phyloP scores from a whole-genome alignment of 1,140 invertebrate species.

The Drosophila takahashii region DNA sequence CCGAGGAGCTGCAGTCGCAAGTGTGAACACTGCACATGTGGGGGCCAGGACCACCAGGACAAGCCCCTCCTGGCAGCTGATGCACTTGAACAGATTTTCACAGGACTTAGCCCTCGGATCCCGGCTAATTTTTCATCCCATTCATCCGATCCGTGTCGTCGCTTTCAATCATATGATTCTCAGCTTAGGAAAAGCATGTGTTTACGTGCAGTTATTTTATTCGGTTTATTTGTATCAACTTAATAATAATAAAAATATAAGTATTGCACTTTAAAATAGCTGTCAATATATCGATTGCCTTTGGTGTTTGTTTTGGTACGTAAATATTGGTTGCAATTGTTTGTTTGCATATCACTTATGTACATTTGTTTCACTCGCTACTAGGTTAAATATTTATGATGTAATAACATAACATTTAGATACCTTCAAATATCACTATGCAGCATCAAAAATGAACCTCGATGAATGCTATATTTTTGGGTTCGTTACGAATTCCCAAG shows the following conservation, averaged over 20 bases:
- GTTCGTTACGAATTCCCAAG: no score
- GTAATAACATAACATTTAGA: not conserved
- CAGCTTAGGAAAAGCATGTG: not conserved
- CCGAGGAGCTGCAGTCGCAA: constrained; percentile 18
- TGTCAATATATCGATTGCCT: not conserved
- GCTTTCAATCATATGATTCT: constrained; percentile 22
- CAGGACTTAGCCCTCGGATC: constrained; percentile 7
- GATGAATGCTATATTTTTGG: no score
- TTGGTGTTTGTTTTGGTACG: not conserved
- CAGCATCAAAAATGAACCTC: no score
- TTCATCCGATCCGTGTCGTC: constrained; percentile 12
- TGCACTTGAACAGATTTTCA: constrained; percentile 60
- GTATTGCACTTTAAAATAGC: not conserved
- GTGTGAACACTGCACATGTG: constrained; percentile 56
- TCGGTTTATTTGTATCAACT: not conserved
- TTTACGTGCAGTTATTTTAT: not conserved
- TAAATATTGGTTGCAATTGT: not conserved
- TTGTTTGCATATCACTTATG: not conserved
- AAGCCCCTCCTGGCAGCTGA: constrained; percentile 31
- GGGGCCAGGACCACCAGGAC: constrained; percentile 15
- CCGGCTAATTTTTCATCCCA: constrained; percentile 35
- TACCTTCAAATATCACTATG: not conserved
- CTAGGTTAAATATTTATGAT: not conserved
- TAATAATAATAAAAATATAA: not conserved
- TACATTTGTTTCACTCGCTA: not conserved